Base-by-base conservation (phyloP, 2,888 invertebrate genomes). In the Campaea margaritaria region DNA sequence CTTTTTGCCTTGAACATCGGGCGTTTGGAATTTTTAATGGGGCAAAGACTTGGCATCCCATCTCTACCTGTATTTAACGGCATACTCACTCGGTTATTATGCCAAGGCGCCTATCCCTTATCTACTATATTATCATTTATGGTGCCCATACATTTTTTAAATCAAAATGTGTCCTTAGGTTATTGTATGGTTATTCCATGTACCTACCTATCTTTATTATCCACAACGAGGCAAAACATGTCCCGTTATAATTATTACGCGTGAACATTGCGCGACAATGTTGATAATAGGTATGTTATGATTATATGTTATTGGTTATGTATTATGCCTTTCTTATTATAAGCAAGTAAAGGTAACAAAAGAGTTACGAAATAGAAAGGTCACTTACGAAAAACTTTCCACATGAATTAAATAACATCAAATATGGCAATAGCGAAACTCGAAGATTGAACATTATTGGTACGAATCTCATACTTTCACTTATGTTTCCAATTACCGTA, bases 21-120 rank as follows among this genome's bases (percentile, higher is more conserved):
- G 69, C 69, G 77, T 75, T 72, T 68, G 81, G 82, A 82, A 82
- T 83, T 75, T 76, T 69, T 82, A 81, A 78, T 82, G 75, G 65
- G 65, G 36, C 50, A 15, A 47, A 54, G 52, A 58, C 52, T 55
- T 45, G 36, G 54, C 47, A 34, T 44, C 54, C 52, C 49, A 46
- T 58, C 53, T 60, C 47, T 61, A 61, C 52, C 43, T 52, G 55
- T 44, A 13, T 38, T 43, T 31, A 43, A 42, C 31, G 15, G 31
- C 31, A 42, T 12, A 21, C 13, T 8, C 14, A 49, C 31, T 44
- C 43, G 36, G 47, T 47, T 47, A 47, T 49, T 13, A 39, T 28
- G 39, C 49, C 27, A 49, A 13, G 39, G 39, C 2, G 11, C 16
- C 13, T 27, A 14, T 44, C 7, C 7, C n/a, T 27, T 44, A n/a